Evolutionary conservation across 2,113 vertebrate genomes (phyloP), one percentile per base, ranked within the genome.

Genomic region (Penelope pileata): DNA sequence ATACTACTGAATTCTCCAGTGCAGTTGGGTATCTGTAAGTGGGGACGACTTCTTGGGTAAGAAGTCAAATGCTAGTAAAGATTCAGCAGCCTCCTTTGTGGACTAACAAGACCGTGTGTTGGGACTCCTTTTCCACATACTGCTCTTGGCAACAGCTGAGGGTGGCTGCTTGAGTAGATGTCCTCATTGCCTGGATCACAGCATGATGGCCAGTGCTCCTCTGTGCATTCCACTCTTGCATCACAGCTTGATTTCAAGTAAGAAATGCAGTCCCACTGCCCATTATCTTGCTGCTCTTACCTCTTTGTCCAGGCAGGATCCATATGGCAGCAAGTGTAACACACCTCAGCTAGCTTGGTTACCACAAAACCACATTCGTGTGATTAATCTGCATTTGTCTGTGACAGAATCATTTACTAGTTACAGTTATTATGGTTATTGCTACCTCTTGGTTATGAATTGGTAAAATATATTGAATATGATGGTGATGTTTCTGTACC

Each of bases 71-170:
- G 14, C 38, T 92, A 62, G 29, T 70, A 21, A 86, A 64, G 40
- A 26, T 40, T 34, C 7, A 76, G n/a, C 48, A 76, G 27, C 38
- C 1, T 47, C 45, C 47, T 89, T 83, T 7, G 14, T 75, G 4
- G 54, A 7, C 30, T 51, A 74, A 27, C 5, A 59, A 78, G 63
- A 30, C 2, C 14, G 4, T 63, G 1, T 2, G 1, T 32, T 58
- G 32, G 5, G 1, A 6, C 51, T 69, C 48, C 32, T 23, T 9
- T 19, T 17, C 6, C 50, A 1, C 0, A 1, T 13, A 14, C 13
- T n/a, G 19, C 6, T 36, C 8, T 60, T 22, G 26, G 18, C 86
- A 51, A 17, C 42, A 53, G 50, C 47, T 14, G 13, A 76, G 23
- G 21, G 27, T 77, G 14, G 16, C 30, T 74, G 17, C 40, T 50